A percentile compares a stretch with the other conserved stretches of the same genome.
phyloP scores from a whole-genome alignment of 2,113 vertebrate genomes.

The Atherinomorus stipes region DNA sequence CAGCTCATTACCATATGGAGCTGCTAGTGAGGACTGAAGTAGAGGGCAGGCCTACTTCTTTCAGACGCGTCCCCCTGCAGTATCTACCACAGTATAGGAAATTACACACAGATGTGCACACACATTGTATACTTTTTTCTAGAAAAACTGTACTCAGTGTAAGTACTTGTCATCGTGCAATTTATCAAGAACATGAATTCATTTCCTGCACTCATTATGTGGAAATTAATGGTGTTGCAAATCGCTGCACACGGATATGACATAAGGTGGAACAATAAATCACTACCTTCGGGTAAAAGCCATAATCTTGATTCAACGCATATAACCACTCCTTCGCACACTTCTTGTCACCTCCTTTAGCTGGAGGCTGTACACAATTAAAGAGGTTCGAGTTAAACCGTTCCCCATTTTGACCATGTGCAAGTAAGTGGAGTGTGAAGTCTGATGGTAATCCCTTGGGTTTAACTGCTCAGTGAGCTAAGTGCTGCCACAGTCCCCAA shows the following conservation, averaged over 20 bases:
- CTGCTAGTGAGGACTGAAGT: conserved; percentile 53
- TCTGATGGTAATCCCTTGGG: conserved; percentile 62
- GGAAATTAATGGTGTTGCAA: conserved; percentile 67
- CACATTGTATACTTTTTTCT: conserved; percentile 32
- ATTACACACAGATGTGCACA: conserved; percentile 32
- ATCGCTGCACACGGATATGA: conserved; percentile 51
- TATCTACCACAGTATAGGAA: conserved; percentile 51
- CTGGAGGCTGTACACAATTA: conserved; percentile 56
- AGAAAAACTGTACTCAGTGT: conserved; percentile 46
- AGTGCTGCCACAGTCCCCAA: conserved; percentile 30
- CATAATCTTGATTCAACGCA: conserved; percentile 18
- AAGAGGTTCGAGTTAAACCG: conserved; percentile 52
- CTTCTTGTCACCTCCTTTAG: conserved; percentile 28
- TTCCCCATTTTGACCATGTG: conserved; percentile 44
- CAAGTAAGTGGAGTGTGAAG: conserved; percentile 31
- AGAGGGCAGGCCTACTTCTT: conserved; percentile 73
- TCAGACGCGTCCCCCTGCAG: conserved; percentile 62
- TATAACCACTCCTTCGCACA: conserved; percentile 14
- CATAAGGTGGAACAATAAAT: conserved; percentile 65
- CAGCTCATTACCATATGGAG: conserved; percentile 74
- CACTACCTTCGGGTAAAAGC: conserved; percentile 46
- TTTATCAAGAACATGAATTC: conserved; percentile 71
- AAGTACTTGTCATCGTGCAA: conserved; percentile 43
- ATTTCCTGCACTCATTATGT: conserved; percentile 67
- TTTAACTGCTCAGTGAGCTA: conserved; percentile 65